A percentile compares a stretch with the other conserved stretches of the same genome.
phyloP scores from a whole-genome alignment of 1,140 invertebrate genomes.

The Leptinotarsa lineolata region DNA sequence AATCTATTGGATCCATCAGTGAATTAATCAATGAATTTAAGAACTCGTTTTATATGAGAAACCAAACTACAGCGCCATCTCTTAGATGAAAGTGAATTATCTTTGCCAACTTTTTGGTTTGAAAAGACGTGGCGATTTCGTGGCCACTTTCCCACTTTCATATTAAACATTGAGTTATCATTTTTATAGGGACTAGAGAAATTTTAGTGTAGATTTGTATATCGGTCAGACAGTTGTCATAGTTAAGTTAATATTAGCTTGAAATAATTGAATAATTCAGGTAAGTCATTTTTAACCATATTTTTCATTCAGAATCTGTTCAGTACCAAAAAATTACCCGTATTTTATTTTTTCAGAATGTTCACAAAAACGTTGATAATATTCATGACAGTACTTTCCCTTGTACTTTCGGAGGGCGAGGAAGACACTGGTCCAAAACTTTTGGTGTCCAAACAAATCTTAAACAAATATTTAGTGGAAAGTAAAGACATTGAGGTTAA shows the following conservation, averaged over 20 bases:
- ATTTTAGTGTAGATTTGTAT: no score
- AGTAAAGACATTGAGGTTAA: slow-evolving; percentile 95
- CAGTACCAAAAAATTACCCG: neutral
- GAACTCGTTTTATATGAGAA: no score
- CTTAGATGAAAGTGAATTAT: neutral
- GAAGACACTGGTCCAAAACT: slow-evolving; percentile 74
- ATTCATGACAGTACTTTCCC: slow-evolving; percentile 12
- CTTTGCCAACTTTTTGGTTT: neutral
- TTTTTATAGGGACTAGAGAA: no score
- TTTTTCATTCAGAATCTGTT: no score
- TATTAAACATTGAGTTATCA: no score
- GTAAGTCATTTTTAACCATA: no score
- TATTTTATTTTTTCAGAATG: slow-evolving; percentile 21
- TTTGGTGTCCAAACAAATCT: slow-evolving; percentile 84
- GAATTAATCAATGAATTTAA: no score
- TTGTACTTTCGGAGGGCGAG: slow-evolving; percentile 53
- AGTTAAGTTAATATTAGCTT: no score
- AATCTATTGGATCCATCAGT: no score
- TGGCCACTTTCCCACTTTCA: neutral
- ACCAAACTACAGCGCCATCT: neutral
- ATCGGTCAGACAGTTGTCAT: no score
- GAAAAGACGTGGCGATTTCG: slow-evolving; percentile 5
- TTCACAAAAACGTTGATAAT: neutral
- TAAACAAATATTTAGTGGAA: slow-evolving; percentile 99
- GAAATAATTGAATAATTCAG: no score